Evolutionary conservation across 2,888 invertebrate genomes (phyloP).

Genomic region (Melanchra persicariae): DNA sequence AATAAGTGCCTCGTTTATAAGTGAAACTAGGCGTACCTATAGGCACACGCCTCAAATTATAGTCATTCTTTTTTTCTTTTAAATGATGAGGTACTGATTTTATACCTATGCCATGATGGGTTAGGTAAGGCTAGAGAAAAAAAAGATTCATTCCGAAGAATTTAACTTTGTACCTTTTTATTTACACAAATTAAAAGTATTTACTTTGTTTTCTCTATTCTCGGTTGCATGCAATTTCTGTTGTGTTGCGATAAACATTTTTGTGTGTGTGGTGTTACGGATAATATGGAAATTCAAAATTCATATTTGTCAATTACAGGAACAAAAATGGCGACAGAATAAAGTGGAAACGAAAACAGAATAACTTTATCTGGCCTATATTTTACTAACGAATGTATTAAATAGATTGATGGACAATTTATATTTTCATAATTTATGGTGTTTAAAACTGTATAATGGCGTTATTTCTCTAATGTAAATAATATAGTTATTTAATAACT

Average conservation of each 20-base stretch:
- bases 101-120: not conserved
- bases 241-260: conserved; percentile 13
- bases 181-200: not conserved
- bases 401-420: conserved; percentile 69
- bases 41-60: not conserved
- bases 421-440: conserved; percentile 79
- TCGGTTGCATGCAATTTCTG: conserved; percentile 42
- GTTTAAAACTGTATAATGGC: conserved; percentile 76
- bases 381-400: conserved; percentile 65
- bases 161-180: not conserved
- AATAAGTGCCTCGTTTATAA: not conserved
- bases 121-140: conserved; percentile 14
- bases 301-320: conserved; percentile 81
- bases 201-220: conserved; percentile 18
- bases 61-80: not conserved
- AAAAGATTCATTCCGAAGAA: not conserved
- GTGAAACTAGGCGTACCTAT: not conserved
- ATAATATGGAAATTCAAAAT: conserved; percentile 41
- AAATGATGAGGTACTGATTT: not conserved
- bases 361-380: conserved; percentile 69
- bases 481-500: conserved; percentile 77
- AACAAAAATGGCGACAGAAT: conserved; percentile 89
- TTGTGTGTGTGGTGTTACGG: conserved; percentile 19
- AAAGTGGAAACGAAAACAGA: conserved; percentile 85
- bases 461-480: conserved; percentile 81